These are phyloP conservation scores for Slavum lentiscoides DNA, from an alignment of 2,888 invertebrate species.

Conservation along the genomic window DNA sequence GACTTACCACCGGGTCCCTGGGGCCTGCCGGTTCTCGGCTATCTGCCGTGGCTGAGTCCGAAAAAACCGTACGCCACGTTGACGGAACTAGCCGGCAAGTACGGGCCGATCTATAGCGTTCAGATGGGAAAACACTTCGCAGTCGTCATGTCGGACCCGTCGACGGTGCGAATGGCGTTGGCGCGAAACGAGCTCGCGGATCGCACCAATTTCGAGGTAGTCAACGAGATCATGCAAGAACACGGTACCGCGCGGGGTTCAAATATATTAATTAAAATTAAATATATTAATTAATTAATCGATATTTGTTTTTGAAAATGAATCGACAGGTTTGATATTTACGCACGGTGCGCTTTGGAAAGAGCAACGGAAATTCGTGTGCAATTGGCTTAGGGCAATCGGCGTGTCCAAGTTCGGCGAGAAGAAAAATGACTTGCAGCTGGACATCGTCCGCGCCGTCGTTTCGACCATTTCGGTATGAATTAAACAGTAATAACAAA, in stretches of 20 bases:
- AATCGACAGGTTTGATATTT: conserved; percentile 73
- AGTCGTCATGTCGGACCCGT: conserved; percentile 76
- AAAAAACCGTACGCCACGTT: conserved; percentile 73
- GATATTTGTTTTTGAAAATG: no score
- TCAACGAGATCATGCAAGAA: conserved; percentile 85
- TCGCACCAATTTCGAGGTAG: conserved; percentile 79
- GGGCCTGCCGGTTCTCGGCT: conserved; percentile 79
- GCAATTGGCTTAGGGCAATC: conserved; percentile 72
- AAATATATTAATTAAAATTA: no score
- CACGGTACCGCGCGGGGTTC: conserved; percentile 69
- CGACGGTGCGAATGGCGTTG: conserved; percentile 73
- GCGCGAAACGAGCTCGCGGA: conserved; percentile 74
- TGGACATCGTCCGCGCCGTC: conserved; percentile 68
- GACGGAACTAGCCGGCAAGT: conserved; percentile 68
- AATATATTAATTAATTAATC: background rate
- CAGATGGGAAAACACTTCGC: conserved; percentile 72
- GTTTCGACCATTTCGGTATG: conserved; percentile 63
- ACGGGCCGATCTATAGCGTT: conserved; percentile 75
- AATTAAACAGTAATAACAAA: background rate
- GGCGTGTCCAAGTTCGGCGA: conserved; percentile 72
- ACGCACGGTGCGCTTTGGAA: conserved; percentile 81
- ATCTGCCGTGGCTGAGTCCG: conserved; percentile 73
- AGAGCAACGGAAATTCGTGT: conserved; percentile 77
- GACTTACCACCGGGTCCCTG: conserved; percentile 76
- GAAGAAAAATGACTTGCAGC: conserved; percentile 68